Percentiles rank a stretch among this genome's conserved stretches.
Evolutionary conservation across 2,888 invertebrate species (phyloP).

Genomic region (Epinotia bilunana): DNA sequence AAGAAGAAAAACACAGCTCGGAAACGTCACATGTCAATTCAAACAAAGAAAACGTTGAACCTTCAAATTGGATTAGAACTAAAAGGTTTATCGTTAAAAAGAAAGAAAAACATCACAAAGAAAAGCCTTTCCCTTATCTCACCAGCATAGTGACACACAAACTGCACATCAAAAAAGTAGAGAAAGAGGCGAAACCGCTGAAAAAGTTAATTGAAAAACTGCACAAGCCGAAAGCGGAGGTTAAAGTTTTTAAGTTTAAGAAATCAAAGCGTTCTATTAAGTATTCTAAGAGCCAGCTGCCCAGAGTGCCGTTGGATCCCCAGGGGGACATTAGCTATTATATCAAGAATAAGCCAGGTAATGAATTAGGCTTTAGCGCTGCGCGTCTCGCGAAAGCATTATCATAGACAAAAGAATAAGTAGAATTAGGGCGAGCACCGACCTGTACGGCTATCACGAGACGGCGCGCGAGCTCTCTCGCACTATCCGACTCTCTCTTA

Average conservation of each 20-base stretch:
- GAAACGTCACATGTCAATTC: conserved; percentile 33
- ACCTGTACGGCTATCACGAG: no score
- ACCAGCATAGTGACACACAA: conserved; percentile 53
- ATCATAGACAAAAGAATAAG: no score
- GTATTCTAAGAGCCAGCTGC: conserved; percentile 54
- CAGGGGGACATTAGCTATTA: conserved; percentile 68
- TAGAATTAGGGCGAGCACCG: no score
- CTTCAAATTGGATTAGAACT: conserved; percentile 13
- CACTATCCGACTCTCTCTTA: no score
- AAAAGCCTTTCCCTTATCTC: conserved; percentile 55
- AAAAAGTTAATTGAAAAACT: conserved; percentile 54
- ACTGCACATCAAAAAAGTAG: conserved; percentile 51
- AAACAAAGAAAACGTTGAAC: not conserved
- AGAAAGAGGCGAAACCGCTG: conserved; percentile 51
- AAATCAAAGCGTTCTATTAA: conserved; percentile 50
- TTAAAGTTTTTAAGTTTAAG: conserved; percentile 40
- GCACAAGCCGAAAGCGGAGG: conserved; percentile 40
- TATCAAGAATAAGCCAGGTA: conserved; percentile 60
- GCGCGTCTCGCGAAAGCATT: no score
- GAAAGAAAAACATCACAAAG: conserved; percentile 38
- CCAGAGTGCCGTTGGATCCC: conserved; percentile 57
- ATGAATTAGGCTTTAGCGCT: not conserved
- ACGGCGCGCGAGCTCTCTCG: no score
- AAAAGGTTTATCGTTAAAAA: conserved; percentile 32
- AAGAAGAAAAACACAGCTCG: conserved; percentile 42